Evolutionary conservation across 2,888 invertebrate species (phyloP).

Genomic region (Ceraclea dissimilis): DNA sequence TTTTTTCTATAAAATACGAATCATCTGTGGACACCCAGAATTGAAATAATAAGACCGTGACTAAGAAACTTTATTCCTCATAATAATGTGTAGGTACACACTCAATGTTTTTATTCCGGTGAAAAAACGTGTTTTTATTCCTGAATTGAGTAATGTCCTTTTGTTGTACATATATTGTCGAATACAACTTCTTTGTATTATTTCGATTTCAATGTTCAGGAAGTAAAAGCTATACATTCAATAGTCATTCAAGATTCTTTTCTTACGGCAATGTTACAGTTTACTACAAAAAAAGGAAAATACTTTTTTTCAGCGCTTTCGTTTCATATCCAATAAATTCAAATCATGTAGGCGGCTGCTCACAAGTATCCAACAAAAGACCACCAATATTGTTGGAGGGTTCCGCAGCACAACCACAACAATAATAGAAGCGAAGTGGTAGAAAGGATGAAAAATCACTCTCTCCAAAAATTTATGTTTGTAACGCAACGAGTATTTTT

Average conservation of each 20-base stretch:
- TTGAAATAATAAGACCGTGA: too few relatives aligned
- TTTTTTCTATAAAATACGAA: too few relatives aligned
- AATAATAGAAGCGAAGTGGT: slow-evolving; percentile 4
- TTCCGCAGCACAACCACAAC: background rate
- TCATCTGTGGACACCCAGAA: too few relatives aligned
- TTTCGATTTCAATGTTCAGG: background rate
- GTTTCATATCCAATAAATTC: slow-evolving; percentile 8
- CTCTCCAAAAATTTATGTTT: background rate
- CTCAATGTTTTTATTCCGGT: background rate
- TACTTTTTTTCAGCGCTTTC: background rate
- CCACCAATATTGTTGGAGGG: slow-evolving; percentile 2
- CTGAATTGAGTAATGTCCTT: too few relatives aligned
- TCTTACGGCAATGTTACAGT: background rate
- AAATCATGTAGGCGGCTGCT: slow-evolving; percentile 11
- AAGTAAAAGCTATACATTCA: too few relatives aligned
- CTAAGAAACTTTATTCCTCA: too few relatives aligned
- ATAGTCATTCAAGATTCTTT: background rate
- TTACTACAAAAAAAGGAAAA: background rate
- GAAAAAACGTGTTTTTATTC: background rate
- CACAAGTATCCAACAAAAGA: slow-evolving; percentile 3
- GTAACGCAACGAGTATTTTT: too few relatives aligned
- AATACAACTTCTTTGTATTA: background rate
- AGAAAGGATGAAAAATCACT: background rate
- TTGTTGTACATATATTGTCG: background rate
- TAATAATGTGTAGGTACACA: background rate